phyloP scores from a whole-genome alignment of 2,888 invertebrate species.

The Drosophila mayaguana region DNA sequence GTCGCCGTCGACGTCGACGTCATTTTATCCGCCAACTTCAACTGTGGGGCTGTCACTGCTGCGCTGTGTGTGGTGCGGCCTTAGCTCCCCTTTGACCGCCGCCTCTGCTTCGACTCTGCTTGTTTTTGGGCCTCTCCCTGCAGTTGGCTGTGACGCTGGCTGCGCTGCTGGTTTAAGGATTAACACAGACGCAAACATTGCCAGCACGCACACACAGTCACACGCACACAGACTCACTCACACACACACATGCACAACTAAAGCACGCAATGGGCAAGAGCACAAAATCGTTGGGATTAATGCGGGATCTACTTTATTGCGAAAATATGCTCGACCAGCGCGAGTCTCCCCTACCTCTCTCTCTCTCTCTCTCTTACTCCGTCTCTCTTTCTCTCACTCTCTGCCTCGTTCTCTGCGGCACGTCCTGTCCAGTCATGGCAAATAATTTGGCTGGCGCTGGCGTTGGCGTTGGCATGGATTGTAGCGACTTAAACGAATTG shows the following conservation, averaged over 20 bases:
- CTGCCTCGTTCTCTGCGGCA: conserved; percentile 5
- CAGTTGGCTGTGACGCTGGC: conserved; percentile 71
- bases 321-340: conserved; percentile 78
- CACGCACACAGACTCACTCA: conserved; percentile 42
- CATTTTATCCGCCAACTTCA: conserved; percentile 68
- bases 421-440: conserved; percentile 28
- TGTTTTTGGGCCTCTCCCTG: conserved; percentile 72
- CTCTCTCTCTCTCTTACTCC: neutral
- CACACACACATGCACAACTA: conserved; percentile 50
- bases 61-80: conserved; percentile 55
- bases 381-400: too few relatives aligned
- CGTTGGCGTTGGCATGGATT: conserved; percentile 72
- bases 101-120: conserved; percentile 21
- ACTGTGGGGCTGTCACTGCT: conserved; percentile 63
- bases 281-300: conserved; percentile 83
- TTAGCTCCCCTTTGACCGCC: conserved; percentile 8
- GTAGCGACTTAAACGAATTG: conserved; percentile 80
- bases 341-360: neutral
- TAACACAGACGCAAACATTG: conserved; percentile 83
- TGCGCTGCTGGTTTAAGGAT: conserved; percentile 84
- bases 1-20: conserved; percentile 53
- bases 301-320: conserved; percentile 82
- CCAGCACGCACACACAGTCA: conserved; percentile 51
- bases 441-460: conserved; percentile 67
- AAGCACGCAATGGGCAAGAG: conserved; percentile 75